These are phyloP conservation scores for Eulithis prunata DNA, from an alignment of 2,888 invertebrate species.

Conservation along the genomic window DNA sequence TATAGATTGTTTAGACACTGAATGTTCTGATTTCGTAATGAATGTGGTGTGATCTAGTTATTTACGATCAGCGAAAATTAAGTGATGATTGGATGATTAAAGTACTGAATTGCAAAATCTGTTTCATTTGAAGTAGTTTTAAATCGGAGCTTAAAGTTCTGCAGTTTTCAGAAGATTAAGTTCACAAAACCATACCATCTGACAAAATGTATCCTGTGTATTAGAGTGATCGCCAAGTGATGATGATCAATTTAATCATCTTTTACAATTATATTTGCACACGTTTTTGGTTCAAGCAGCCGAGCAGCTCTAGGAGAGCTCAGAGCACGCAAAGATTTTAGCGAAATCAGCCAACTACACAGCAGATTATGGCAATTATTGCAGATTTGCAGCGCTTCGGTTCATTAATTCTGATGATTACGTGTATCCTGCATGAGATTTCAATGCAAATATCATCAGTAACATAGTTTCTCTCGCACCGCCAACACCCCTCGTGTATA, in stretches of 20 bases:
- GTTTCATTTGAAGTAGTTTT: not conserved
- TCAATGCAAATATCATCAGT: constrained; percentile 21
- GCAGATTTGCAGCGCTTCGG: constrained; percentile 24
- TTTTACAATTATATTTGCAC: not conserved
- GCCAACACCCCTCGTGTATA: constrained; percentile 3
- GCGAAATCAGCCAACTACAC: constrained; percentile 20
- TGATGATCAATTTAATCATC: not conserved
- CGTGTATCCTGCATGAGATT: constrained; percentile 38
- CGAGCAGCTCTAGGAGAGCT: constrained; percentile 19
- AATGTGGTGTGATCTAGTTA: constrained; percentile 27
- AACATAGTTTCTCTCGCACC: constrained; percentile 16
- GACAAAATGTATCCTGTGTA: too few species aligned
- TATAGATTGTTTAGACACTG: constrained; percentile 5
- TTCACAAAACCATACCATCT: too few species aligned
- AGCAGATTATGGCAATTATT: constrained; percentile 30
- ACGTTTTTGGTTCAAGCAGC: not conserved
- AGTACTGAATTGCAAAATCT: constrained; percentile 19
- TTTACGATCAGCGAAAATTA: constrained; percentile 26
- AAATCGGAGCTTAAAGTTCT: not conserved
- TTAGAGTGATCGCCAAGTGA: too few species aligned
- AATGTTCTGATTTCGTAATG: constrained; percentile 22
- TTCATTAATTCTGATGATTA: constrained; percentile 29
- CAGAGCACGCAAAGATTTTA: constrained; percentile 38
- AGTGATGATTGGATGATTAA: constrained; percentile 18
- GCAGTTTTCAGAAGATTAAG: not conserved